A percentile compares a stretch with the other conserved stretches of the same genome.
These are phyloP conservation scores for Potorous gilbertii DNA, from an alignment of 2,797 vertebrate species.

Conservation along the genomic window DNA sequence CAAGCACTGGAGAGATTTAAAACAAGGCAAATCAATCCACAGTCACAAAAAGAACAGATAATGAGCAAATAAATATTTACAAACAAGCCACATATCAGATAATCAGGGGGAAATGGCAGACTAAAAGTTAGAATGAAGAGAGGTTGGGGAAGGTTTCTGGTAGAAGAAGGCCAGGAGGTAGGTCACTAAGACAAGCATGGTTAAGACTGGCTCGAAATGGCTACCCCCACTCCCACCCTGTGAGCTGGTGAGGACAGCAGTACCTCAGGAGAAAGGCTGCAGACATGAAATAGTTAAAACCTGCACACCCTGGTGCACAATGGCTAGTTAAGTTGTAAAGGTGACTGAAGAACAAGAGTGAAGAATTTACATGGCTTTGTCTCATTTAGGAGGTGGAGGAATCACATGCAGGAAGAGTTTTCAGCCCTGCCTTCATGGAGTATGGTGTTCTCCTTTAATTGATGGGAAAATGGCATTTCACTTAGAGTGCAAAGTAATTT, in stretches of 20 bases:
- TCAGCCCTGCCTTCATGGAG: neutral
- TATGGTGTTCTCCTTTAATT: neutral
- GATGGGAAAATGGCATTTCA: neutral
- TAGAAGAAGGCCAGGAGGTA: neutral
- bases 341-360: neutral
- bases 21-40: too few species aligned
- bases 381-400: neutral
- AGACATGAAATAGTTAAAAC: neutral
- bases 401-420: neutral
- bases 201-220: neutral
- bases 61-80: too few species aligned
- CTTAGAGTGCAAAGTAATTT: neutral
- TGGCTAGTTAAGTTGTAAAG: neutral
- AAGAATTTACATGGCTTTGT: neutral
- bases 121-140: too few species aligned
- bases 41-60: too few species aligned
- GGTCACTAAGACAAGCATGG: neutral
- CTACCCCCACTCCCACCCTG: neutral
- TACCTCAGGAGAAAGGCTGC: neutral
- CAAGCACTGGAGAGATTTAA: too few species aligned
- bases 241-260: neutral
- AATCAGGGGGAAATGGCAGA: too few species aligned
- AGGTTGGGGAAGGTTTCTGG: too few species aligned
- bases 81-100: too few species aligned
- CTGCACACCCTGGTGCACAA: neutral